phyloP scores from a whole-genome alignment of 2,888 invertebrate species.

The Leptopterna dolabrata region DNA sequence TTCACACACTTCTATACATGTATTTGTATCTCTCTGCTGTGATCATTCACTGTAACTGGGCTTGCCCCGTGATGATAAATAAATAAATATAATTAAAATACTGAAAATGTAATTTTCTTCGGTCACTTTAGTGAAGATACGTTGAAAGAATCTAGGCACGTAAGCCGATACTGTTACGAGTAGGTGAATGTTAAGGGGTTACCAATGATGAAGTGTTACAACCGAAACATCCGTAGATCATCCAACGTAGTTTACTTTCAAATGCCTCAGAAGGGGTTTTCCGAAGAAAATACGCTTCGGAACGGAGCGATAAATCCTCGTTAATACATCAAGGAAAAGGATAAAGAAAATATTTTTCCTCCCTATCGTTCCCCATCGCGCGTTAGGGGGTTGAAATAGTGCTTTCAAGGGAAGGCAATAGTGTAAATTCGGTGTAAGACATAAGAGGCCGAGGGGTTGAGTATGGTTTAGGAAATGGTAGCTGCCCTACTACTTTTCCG shows the following conservation, averaged over 20 bases:
- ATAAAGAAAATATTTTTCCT: constrained; percentile 45
- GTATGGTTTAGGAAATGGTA: constrained; percentile 54
- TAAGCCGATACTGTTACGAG: too few relatives aligned
- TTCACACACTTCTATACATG: too few relatives aligned
- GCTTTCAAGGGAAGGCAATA: constrained; percentile 47
- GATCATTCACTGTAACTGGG: too few relatives aligned
- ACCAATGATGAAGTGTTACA: too few relatives aligned
- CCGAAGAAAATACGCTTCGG: constrained; percentile 7
- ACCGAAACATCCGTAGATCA: too few relatives aligned
- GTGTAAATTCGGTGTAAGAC: constrained; percentile 53
- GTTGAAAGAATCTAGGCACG: too few relatives aligned
- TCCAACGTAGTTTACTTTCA: background rate
- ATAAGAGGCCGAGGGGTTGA: constrained; percentile 41
- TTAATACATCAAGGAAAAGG: constrained; percentile 43
- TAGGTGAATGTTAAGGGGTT: too few relatives aligned
- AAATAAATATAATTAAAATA: too few relatives aligned
- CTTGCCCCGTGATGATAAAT: too few relatives aligned
- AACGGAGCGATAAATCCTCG: constrained; percentile 35
- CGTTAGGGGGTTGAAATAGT: constrained; percentile 33
- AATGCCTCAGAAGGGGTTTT: background rate
- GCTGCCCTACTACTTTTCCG: constrained; percentile 43
- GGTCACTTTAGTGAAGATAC: too few relatives aligned
- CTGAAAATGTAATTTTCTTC: too few relatives aligned
- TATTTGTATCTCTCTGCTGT: too few relatives aligned
- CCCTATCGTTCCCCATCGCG: background rate